Conservation (phyloP, 2,888 invertebrate species). For the Aromia moschata region DNA sequence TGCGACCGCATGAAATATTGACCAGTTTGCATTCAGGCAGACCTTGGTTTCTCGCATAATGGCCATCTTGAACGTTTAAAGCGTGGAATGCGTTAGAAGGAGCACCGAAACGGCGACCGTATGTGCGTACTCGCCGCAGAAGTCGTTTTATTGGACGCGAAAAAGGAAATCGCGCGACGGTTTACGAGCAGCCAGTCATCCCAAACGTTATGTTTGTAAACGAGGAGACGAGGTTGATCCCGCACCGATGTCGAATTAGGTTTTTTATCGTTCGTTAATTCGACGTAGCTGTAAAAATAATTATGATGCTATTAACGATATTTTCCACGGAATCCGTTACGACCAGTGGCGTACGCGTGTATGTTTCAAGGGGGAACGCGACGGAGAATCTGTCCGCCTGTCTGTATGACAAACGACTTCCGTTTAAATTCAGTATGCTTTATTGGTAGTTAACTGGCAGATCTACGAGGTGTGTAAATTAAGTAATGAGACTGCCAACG, state of each 20-base stretch:
- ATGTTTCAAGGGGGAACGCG: too few species aligned
- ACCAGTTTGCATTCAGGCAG: slow-evolving; percentile 19
- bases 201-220: slow-evolving; percentile 2
- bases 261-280: slow-evolving; percentile 18
- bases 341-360: too few species aligned
- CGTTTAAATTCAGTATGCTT: too few species aligned
- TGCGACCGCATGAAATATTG: slow-evolving; percentile 18
- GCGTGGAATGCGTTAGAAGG: slow-evolving; percentile 7
- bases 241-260: neutral
- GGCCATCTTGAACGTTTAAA: neutral
- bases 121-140: slow-evolving; percentile 3
- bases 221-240: slow-evolving; percentile 1
- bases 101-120: neutral
- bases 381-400: too few species aligned
- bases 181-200: slow-evolving; percentile 3
- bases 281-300: slow-evolving; percentile 16
- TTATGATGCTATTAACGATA: slow-evolving; percentile 15
- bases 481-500: too few species aligned
- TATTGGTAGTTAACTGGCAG: too few species aligned
- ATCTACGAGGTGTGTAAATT: too few species aligned
- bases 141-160: slow-evolving; percentile 10
- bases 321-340: too few species aligned
- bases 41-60: slow-evolving; percentile 4
- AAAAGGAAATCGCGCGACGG: slow-evolving; percentile 16
- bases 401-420: too few species aligned